Evolutionary conservation across 2,797 vertebrate genomes (phyloP).

Genomic region (Sebastes melanostomus): DNA sequence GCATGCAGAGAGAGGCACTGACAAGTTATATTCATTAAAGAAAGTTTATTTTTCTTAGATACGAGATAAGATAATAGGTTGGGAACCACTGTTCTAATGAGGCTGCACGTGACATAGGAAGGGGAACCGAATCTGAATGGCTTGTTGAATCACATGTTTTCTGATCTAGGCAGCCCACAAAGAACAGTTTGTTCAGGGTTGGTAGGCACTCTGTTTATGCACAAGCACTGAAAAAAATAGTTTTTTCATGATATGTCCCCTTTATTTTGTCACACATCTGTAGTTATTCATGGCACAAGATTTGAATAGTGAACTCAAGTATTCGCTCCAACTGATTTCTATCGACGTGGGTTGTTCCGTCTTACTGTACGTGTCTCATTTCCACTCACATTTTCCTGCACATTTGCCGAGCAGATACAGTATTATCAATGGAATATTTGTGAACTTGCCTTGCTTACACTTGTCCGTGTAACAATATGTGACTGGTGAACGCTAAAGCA

Average conservation of each 20-base stretch:
- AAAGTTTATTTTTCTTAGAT: no score
- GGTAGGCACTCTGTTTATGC: not conserved
- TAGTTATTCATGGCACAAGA: not conserved
- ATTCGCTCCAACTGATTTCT: not conserved
- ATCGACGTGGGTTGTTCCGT: not conserved
- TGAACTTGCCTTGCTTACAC: not conserved
- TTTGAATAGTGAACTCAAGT: not conserved
- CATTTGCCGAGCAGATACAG: not conserved
- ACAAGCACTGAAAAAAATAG: no score
- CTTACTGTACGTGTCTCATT: not conserved
- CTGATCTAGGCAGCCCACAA: not conserved
- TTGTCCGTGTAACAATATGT: not conserved
- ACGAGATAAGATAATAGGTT: not conserved
- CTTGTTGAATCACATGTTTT: not conserved
- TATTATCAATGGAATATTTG: not conserved
- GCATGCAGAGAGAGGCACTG: no score
- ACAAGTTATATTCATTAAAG: no score
- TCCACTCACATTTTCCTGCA: constrained; percentile 11
- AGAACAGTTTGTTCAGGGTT: not conserved
- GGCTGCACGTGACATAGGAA: not conserved
- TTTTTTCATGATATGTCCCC: not conserved
- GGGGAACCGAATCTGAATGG: not conserved
- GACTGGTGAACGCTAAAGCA: not conserved
- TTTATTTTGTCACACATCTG: not conserved
- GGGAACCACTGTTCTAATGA: no score